A percentile compares a stretch with the other conserved stretches of the same genome.
phyloP scores from a whole-genome alignment of 2,113 vertebrate genomes.

The Microtus ochrogaster region DNA sequence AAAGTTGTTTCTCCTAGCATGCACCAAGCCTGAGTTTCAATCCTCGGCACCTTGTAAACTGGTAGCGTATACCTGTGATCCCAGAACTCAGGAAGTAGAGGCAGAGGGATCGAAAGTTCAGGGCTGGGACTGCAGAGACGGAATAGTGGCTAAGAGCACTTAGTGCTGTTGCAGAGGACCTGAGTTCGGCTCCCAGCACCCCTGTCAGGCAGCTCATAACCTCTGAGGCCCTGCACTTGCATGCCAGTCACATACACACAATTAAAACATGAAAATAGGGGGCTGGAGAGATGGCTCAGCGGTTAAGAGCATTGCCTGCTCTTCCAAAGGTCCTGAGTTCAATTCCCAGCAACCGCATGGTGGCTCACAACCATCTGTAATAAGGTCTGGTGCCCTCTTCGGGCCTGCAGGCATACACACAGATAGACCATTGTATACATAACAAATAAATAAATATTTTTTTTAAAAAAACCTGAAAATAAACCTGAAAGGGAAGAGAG shows the following conservation, averaged over 20 bases:
- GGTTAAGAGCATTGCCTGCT: too few species aligned
- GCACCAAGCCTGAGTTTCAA: too few species aligned
- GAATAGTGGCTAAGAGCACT: neutral
- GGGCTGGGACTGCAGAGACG: neutral
- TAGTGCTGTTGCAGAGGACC: neutral
- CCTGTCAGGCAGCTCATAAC: neutral
- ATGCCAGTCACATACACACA: neutral
- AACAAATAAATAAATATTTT: too few species aligned
- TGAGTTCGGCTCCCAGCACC: neutral
- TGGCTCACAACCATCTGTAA: too few species aligned
- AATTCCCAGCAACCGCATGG: too few species aligned
- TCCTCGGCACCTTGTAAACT: neutral
- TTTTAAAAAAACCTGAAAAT: neutral
- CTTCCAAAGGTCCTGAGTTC: too few species aligned
- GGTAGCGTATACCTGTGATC: neutral
- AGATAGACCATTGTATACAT: too few species aligned
- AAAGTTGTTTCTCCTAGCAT: too few species aligned
- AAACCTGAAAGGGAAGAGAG: neutral
- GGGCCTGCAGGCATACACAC: too few species aligned
- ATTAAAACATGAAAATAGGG: neutral
- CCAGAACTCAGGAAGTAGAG: neutral
- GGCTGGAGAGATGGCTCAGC: too few species aligned
- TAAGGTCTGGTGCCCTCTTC: too few species aligned
- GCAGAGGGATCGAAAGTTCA: neutral
- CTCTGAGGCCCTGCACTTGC: neutral